phyloP scores from a whole-genome alignment of 2,797 vertebrate species.

The Lacerta agilis region DNA sequence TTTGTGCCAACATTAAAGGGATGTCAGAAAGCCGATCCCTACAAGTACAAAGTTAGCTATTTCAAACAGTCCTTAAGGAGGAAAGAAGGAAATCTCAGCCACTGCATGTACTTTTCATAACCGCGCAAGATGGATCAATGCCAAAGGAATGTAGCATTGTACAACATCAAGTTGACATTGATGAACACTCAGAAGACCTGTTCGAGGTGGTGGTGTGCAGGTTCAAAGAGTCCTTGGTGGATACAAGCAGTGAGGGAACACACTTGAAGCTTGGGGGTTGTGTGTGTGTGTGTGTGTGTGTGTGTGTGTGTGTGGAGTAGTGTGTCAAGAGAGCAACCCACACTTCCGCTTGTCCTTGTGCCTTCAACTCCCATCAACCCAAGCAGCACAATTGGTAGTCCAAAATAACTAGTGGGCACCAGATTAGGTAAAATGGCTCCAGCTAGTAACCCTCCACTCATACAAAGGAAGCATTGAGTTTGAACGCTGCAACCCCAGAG shows the following conservation, averaged over 20 bases:
- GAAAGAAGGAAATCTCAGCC: constrained; percentile 31
- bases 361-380: too few relatives aligned
- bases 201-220: not conserved
- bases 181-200: not conserved
- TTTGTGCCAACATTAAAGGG: constrained; percentile 11
- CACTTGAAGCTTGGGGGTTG: not conserved
- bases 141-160: constrained; percentile 8
- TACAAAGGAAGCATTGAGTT: too few relatives aligned
- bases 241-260: not conserved
- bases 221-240: not conserved
- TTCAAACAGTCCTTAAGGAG: constrained; percentile 18
- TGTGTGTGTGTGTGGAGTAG: too few relatives aligned
- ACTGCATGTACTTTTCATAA: constrained; percentile 24
- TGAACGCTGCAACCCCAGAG: too few relatives aligned
- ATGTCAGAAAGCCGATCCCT: constrained; percentile 22
- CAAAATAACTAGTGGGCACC: not conserved
- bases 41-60: not conserved
- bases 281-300: too few relatives aligned
- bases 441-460: too few relatives aligned
- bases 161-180: constrained; percentile 22
- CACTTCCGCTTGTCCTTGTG: too few relatives aligned
- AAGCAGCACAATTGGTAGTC: not conserved
- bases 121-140: not conserved
- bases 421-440: not conserved
- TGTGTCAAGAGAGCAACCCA: too few relatives aligned